These are phyloP conservation scores for Merops nubicus DNA, from an alignment of 2,113 vertebrate species.

Conservation along the genomic window DNA sequence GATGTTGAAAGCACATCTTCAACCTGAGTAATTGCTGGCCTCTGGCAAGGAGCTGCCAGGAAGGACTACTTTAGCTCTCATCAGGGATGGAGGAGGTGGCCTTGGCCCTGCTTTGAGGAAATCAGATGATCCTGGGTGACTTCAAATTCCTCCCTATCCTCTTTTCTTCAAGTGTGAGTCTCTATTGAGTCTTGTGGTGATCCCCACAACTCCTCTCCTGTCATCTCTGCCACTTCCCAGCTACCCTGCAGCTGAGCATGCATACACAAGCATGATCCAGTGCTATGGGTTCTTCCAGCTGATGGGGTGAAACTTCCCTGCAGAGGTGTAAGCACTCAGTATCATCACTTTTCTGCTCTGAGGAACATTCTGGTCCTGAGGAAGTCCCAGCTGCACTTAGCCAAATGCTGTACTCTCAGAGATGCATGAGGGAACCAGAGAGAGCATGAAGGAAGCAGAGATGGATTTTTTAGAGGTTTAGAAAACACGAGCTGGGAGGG, in stretches of 20 bases:
- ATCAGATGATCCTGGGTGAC: no score
- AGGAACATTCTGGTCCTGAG: no score
- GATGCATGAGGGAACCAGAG: neutral
- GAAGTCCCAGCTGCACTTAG: neutral
- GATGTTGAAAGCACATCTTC: neutral
- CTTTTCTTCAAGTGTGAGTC: no score
- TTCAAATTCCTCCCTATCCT: neutral
- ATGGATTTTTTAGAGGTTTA: neutral
- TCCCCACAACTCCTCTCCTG: neutral
- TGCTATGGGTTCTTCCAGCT: neutral
- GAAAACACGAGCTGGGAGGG: neutral
- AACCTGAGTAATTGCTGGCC: neutral
- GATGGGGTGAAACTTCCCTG: neutral
- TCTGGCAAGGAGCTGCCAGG: neutral
- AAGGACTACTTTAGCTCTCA: neutral
- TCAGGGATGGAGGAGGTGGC: neutral
- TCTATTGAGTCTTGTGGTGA: neutral
- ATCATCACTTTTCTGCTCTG: neutral
- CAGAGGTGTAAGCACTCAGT: neutral
- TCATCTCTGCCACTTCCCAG: neutral
- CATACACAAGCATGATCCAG: neutral
- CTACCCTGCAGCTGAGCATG: no score
- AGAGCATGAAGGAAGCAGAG: accelerated
- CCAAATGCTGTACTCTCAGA: neutral
- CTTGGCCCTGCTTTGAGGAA: neutral